These are phyloP conservation scores for Mus caroli DNA, from an alignment of 2,797 vertebrate species.

Conservation along the genomic window DNA sequence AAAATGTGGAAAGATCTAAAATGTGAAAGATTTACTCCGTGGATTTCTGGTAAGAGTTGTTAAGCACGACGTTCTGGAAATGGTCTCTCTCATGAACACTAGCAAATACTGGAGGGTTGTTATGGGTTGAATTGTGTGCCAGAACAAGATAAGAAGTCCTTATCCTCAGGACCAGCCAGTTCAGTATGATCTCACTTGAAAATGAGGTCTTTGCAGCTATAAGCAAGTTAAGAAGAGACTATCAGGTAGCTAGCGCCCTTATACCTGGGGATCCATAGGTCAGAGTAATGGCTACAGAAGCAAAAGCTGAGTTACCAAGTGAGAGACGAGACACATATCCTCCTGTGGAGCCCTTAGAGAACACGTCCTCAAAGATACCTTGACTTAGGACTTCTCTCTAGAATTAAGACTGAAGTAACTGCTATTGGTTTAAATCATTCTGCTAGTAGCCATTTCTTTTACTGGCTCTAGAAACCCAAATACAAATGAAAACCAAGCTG, in stretches of 20 bases:
- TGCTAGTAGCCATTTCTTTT: not conserved
- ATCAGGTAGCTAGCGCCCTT: not conserved
- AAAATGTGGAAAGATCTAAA: not conserved
- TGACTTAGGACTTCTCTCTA: not conserved
- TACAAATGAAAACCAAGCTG: not conserved
- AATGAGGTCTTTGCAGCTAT: not conserved
- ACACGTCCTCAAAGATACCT: not conserved
- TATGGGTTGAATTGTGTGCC: not conserved
- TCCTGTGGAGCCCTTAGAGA: not conserved
- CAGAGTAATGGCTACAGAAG: not conserved
- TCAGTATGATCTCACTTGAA: not conserved
- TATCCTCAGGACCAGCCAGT: not conserved
- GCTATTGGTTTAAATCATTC: not conserved
- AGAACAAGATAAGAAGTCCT: constrained; percentile 10
- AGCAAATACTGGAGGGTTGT: not conserved
- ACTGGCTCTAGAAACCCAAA: constrained; percentile 6
- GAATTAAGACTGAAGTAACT: not conserved
- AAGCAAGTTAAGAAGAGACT: not conserved
- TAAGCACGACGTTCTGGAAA: not conserved
- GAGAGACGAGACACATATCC: not conserved
- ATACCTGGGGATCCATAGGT: not conserved
- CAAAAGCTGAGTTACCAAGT: not conserved
- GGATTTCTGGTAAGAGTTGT: not conserved
- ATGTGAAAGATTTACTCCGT: not conserved
- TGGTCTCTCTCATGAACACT: not conserved